Evolutionary conservation across 2,888 invertebrate genomes (phyloP).

Genomic region (Hirtodrosophila cameraria): DNA sequence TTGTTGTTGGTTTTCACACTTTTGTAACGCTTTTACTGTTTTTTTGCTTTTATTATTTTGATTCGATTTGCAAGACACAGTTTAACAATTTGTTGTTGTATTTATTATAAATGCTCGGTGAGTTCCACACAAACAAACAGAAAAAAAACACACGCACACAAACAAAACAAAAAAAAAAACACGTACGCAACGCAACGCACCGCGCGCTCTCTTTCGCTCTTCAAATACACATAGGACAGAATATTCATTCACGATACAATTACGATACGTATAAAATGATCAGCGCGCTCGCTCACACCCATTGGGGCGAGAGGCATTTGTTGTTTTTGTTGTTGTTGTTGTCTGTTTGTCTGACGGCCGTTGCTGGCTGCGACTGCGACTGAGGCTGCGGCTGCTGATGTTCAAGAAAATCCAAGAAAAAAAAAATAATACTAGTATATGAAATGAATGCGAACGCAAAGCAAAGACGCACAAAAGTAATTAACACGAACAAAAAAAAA

Average conservation of each 20-base stretch:
- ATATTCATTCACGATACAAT: constrained; percentile 75
- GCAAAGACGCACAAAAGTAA: constrained; percentile 70
- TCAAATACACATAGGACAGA: constrained; percentile 62
- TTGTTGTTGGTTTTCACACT: constrained; percentile 55
- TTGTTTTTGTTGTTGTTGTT: constrained; percentile 24
- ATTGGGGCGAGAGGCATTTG: constrained; percentile 48
- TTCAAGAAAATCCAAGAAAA: constrained; percentile 67
- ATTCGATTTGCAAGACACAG: constrained; percentile 51
- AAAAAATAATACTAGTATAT: constrained; percentile 72
- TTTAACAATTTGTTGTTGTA: constrained; percentile 59
- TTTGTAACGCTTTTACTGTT: constrained; percentile 54
- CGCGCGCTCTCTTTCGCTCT: constrained; percentile 35
- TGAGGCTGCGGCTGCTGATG: constrained; percentile 35
- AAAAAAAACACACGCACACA: constrained; percentile 21
- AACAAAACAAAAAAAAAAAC: constrained; percentile 38
- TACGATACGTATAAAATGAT: constrained; percentile 70
- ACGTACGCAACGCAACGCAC: constrained; percentile 53
- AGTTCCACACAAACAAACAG: constrained; percentile 50
- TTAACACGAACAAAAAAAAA: constrained; percentile 56
- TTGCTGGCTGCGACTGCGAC: no score
- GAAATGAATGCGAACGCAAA: constrained; percentile 69
- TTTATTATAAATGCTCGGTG: constrained; percentile 70
- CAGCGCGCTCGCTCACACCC: constrained; percentile 66
- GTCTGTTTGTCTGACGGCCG: constrained; percentile 46
- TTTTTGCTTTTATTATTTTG: constrained; percentile 56